Evolutionary conservation across 2,113 vertebrate genomes (phyloP).

Genomic region (Leptobrachium leishanense): DNA sequence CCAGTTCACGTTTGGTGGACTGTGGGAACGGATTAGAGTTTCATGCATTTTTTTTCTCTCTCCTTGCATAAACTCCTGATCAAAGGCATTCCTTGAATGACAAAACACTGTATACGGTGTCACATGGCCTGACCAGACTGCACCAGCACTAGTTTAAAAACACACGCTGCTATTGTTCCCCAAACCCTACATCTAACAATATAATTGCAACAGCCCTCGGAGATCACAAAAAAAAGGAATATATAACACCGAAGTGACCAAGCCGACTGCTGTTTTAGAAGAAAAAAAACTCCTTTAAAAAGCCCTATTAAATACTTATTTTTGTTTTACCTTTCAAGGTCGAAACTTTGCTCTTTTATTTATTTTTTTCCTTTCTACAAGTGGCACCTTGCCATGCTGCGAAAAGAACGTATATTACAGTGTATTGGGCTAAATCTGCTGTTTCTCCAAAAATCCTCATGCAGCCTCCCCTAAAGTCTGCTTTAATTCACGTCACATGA

Average conservation of each 20-base stretch:
- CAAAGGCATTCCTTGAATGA: constrained; percentile 88
- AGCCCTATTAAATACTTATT: not conserved
- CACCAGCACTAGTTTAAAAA: constrained; percentile 66
- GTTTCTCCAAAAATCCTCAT: too few relatives aligned
- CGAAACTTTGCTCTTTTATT: too few relatives aligned
- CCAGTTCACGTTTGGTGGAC: constrained; percentile 75
- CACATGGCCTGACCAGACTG: constrained; percentile 67
- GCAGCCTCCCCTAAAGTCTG: too few relatives aligned
- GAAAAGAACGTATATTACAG: too few relatives aligned
- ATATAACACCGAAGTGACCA: constrained; percentile 1
- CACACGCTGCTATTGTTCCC: constrained; percentile 68
- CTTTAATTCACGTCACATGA: too few relatives aligned
- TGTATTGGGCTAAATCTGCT: too few relatives aligned
- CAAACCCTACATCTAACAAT: constrained; percentile 44
- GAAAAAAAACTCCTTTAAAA: not conserved
- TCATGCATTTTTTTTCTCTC: constrained; percentile 66
- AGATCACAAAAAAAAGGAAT: constrained; percentile 16
- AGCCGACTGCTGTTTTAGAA: not conserved
- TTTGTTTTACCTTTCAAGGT: not conserved
- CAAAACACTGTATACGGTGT: constrained; percentile 77
- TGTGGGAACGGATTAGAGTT: constrained; percentile 90
- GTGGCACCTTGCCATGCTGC: too few relatives aligned
- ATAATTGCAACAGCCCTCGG: constrained; percentile 20
- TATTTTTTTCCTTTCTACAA: too few relatives aligned
- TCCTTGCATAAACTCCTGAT: constrained; percentile 78